Conservation (phyloP, 2,113 vertebrate species). For the Mormoops blainvillei region DNA sequence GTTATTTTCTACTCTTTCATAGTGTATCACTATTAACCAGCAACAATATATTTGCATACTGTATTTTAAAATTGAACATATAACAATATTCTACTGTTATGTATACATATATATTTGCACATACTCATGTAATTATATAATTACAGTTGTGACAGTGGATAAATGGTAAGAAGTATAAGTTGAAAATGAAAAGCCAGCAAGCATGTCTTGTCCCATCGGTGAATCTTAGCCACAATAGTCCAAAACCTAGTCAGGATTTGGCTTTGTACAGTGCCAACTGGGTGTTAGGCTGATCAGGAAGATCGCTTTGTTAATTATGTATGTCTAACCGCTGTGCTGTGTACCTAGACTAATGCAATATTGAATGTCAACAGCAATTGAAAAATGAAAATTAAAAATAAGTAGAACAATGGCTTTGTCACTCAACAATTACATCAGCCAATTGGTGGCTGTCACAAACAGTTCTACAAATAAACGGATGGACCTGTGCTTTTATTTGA, state of each 20-base stretch:
- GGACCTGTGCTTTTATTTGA: background rate
- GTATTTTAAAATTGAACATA: background rate
- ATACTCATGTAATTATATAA: background rate
- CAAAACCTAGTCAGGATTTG: background rate
- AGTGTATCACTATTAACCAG: background rate
- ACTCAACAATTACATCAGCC: background rate
- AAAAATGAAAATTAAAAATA: background rate
- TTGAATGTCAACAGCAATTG: background rate
- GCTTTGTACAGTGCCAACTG: background rate
- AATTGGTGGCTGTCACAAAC: background rate
- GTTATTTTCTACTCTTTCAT: background rate
- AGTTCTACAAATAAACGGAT: background rate
- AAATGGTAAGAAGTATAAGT: background rate
- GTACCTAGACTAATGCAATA: background rate
- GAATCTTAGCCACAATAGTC: background rate
- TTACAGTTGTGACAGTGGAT: background rate
- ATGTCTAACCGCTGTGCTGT: background rate
- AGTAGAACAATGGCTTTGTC: background rate
- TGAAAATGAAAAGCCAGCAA: background rate
- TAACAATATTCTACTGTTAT: background rate
- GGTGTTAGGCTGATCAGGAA: background rate
- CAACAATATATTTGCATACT: background rate
- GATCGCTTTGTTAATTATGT: background rate
- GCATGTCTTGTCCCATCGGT: background rate
- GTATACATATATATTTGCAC: background rate